Conservation (phyloP, 2,888 invertebrate genomes). For the Amphimallon solstitiale region DNA sequence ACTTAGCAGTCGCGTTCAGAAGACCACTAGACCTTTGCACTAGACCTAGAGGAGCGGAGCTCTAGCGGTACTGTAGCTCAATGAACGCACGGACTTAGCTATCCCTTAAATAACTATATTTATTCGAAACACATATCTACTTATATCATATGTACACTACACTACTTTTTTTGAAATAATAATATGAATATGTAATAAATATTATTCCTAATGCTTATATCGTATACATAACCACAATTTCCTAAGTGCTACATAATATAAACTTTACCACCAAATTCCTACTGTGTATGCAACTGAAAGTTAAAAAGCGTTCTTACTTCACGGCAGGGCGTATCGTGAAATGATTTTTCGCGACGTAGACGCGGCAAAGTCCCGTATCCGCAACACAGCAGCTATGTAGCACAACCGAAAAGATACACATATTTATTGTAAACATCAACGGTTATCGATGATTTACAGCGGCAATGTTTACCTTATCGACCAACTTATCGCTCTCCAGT, state of each 20-base stretch:
- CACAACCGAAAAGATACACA: constrained; percentile 35
- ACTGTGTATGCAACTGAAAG: constrained; percentile 24
- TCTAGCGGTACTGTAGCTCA: no score
- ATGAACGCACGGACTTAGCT: no score
- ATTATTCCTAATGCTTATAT: no score
- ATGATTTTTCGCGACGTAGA: constrained; percentile 80
- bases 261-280: no score
- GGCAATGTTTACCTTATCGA: constrained; percentile 72
- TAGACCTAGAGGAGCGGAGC: no score
- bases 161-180: neutral
- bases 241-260: no score
- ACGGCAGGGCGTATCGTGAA: constrained; percentile 82
- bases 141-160: no score
- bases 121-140: no score
- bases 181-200: neutral
- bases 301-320: constrained; percentile 71
- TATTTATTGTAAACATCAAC: constrained; percentile 32
- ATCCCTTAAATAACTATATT: no score
- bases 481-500: constrained; percentile 83
- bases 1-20: no score
- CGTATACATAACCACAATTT: no score
- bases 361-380: constrained; percentile 78
- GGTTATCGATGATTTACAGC: constrained; percentile 18
- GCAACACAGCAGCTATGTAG: constrained; percentile 75
- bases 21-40: no score